These are phyloP conservation scores for Cetoscarus ocellatus DNA, from an alignment of 2,797 vertebrate species.

Conservation along the genomic window DNA sequence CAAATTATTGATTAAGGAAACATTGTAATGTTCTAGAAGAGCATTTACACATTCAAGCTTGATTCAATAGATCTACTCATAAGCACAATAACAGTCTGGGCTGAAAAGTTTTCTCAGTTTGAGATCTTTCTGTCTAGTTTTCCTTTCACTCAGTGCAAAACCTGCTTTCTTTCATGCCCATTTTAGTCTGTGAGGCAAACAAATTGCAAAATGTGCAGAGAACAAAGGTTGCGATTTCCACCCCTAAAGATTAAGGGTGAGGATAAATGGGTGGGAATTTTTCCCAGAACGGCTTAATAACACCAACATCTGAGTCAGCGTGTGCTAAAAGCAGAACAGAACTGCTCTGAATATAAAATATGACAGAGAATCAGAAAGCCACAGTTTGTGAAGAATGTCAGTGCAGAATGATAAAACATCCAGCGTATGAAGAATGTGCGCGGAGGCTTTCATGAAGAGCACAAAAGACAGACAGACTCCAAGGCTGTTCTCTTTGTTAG, in stretches of 20 bases:
- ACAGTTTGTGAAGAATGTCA: not conserved
- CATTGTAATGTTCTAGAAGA: too few species aligned
- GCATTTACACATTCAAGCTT: too few species aligned
- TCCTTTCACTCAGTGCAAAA: not conserved
- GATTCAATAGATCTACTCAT: not conserved
- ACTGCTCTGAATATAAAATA: not conserved
- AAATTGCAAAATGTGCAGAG: constrained; percentile 1
- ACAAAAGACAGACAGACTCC: too few species aligned
- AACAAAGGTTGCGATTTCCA: not conserved
- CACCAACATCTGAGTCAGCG: not conserved
- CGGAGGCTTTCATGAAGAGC: too few species aligned
- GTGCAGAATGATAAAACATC: too few species aligned
- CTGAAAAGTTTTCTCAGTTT: not conserved
- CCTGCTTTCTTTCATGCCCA: not conserved
- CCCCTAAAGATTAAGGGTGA: not conserved
- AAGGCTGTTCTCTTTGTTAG: too few species aligned
- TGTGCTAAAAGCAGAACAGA: not conserved
- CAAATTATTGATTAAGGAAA: too few species aligned
- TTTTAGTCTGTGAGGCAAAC: not conserved
- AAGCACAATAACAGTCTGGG: not conserved
- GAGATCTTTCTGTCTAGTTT: not conserved
- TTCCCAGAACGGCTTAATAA: constrained; percentile 2
- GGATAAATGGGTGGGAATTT: constrained; percentile 1
- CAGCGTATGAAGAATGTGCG: too few species aligned
- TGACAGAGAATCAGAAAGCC: not conserved